These are phyloP conservation scores for Acrobasis repandana DNA, from an alignment of 2,888 invertebrate genomes.

Conservation along the genomic window DNA sequence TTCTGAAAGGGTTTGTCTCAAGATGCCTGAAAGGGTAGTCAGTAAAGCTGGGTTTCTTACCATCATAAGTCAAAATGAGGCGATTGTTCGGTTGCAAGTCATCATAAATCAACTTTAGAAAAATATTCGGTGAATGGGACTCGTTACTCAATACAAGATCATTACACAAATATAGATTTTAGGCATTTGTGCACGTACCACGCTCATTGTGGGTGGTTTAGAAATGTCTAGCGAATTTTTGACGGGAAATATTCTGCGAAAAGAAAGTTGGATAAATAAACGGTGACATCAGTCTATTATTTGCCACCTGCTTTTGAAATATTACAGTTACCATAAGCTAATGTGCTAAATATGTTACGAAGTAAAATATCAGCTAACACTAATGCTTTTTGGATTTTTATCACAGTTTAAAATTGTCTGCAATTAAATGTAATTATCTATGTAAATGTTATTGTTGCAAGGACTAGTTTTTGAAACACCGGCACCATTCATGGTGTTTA, in stretches of 20 bases:
- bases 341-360: background rate
- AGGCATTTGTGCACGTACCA: conserved; percentile 75
- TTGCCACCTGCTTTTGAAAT: conserved; percentile 58
- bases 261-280: conserved; percentile 64
- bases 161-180: conserved; percentile 82
- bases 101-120: conserved; percentile 77
- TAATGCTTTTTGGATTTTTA: conserved; percentile 3
- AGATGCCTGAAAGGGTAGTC: conserved; percentile 71
- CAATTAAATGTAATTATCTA: conserved; percentile 30
- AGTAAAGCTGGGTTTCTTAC: conserved; percentile 58
- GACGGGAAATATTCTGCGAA: conserved; percentile 62
- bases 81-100: conserved; percentile 77
- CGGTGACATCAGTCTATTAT: conserved; percentile 53
- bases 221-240: conserved; percentile 58
- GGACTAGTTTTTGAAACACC: conserved; percentile 28
- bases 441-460: conserved; percentile 29
- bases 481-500: conserved; percentile 28
- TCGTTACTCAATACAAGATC: conserved; percentile 76
- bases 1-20: conserved; percentile 77
- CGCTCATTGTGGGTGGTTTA: conserved; percentile 71
- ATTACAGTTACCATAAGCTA: background rate
- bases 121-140: conserved; percentile 62
- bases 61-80: conserved; percentile 72
- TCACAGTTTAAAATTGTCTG: conserved; percentile 24
- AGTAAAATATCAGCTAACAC: background rate